These are phyloP conservation scores for Ectropis grisescens DNA, from an alignment of 1,140 invertebrate species.

Conservation along the genomic window DNA sequence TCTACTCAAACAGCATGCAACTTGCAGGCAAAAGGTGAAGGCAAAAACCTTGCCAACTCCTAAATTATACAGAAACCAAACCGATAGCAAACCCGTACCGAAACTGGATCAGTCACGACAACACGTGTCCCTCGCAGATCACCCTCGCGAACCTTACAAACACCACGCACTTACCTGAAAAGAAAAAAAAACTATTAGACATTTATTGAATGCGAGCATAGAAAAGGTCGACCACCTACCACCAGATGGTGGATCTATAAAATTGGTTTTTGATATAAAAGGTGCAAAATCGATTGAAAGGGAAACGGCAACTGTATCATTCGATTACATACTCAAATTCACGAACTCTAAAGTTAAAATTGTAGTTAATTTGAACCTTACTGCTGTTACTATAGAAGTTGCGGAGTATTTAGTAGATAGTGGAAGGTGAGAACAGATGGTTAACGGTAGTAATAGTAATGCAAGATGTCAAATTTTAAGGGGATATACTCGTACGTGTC, in stretches of 20 bases:
- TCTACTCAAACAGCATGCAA: too few species aligned
- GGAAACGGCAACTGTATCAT: constrained; percentile 23
- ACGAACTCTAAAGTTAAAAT: not conserved
- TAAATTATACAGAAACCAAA: too few species aligned
- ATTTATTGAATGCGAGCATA: constrained; percentile 21
- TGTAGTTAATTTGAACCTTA: constrained; percentile 1
- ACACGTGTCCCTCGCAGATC: too few species aligned
- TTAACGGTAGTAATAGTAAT: constrained; percentile 16
- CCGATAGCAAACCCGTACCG: too few species aligned
- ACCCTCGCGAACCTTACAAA: too few species aligned
- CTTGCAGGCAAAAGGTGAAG: too few species aligned
- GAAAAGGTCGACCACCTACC: constrained; percentile 22
- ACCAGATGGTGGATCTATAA: constrained; percentile 26
- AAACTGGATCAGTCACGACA: too few species aligned
- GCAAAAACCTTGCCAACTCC: too few species aligned
- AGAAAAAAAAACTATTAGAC: constrained; percentile 32
- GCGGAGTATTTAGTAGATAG: not conserved
- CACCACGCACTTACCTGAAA: constrained; percentile 35
- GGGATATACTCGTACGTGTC: constrained; percentile 6
- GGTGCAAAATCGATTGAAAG: constrained; percentile 16
- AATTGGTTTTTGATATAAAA: constrained; percentile 24
- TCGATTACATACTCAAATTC: constrained; percentile 7
- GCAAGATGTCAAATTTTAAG: constrained; percentile 6
- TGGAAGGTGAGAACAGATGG: not conserved
- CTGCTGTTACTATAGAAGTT: not conserved